Base-by-base conservation (phyloP, 2,797 vertebrate genomes). In the Glyptemys insculpta region DNA sequence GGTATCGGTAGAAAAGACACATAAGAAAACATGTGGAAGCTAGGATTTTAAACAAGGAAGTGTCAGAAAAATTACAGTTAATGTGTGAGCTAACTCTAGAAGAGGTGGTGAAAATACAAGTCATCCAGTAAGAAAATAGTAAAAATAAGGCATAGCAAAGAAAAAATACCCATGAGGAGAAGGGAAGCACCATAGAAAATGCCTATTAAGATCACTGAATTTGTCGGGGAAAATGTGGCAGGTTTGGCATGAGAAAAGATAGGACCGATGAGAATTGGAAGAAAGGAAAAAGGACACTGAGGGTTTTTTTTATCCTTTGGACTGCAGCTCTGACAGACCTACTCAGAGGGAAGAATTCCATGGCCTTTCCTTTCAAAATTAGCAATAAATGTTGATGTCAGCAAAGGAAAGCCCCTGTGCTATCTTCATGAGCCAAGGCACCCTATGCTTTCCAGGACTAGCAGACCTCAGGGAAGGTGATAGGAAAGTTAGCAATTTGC, bases 311-410 rank as follows among this genome's bases (percentile, higher is more conserved):
- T 15, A 50, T 50, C 50, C 50, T 50, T 50, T 50, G 50, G 15
- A 50, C 15, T 15, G 50, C 50, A 50, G 50, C 50, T 50, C 50
- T 50, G 50, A 98, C 98, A 98, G 97, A 96, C 94, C 88, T 80
- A 84, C 50, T 91, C 21, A 54, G 23, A 92, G 85, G 47, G 88
- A 87, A 53, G 85, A 80, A 91, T 91, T 96, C 88, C 97, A n/a
- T 90, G 31, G 29, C 34, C 49, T 78, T 94, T 96, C 57, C 37
- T 88, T 93, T 93, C 80, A 90, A 87, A n/a, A 78, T 54, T 16
- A 86, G 12, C n/a, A 83, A 94, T 86, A 80, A 27, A 29, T 47
- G 1, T 34, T 31, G 3, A 94, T 76, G 6, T 62, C 52, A 34
- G 11, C 6, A 81, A 86, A 88, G 23, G 6, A 59, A 89, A 79